phyloP scores from a whole-genome alignment of 2,113 vertebrate species.

The Marcusenius ussheri region DNA sequence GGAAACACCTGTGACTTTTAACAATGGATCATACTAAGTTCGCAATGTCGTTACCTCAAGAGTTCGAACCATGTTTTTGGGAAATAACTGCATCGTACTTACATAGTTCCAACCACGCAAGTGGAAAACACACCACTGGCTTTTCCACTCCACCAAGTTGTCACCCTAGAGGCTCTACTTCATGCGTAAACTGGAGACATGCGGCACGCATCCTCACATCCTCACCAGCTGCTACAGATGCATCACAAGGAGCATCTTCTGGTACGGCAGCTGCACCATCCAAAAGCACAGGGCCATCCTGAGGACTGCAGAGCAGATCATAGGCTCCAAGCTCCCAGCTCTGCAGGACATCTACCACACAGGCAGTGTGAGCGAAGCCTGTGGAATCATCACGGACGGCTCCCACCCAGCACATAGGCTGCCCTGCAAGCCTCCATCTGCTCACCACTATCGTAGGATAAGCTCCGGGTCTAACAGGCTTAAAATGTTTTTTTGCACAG shows the following conservation, averaged over 20 bases:
- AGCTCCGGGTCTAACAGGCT: neutral
- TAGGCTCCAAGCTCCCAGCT: neutral
- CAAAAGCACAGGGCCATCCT: neutral
- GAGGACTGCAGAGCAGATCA: neutral
- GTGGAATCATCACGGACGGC: neutral
- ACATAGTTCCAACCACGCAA: too few relatives aligned
- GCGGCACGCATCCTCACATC: neutral
- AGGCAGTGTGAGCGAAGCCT: neutral
- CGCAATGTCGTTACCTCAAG: too few relatives aligned
- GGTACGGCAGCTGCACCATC: neutral
- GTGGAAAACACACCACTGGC: too few relatives aligned
- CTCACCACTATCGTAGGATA: neutral
- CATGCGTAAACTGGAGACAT: neutral
- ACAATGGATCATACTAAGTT: too few relatives aligned
- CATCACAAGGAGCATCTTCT: neutral
- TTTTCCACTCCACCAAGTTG: neutral
- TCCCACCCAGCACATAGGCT: neutral
- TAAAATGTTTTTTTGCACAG: neutral
- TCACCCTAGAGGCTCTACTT: neutral
- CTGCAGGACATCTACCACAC: neutral
- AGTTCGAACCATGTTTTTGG: too few relatives aligned
- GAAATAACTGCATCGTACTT: too few relatives aligned
- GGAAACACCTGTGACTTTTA: too few relatives aligned
- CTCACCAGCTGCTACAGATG: neutral
- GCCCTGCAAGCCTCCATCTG: neutral